These are phyloP conservation scores for Hycleus cichorii DNA, from an alignment of 1,140 invertebrate species.

Conservation along the genomic window DNA sequence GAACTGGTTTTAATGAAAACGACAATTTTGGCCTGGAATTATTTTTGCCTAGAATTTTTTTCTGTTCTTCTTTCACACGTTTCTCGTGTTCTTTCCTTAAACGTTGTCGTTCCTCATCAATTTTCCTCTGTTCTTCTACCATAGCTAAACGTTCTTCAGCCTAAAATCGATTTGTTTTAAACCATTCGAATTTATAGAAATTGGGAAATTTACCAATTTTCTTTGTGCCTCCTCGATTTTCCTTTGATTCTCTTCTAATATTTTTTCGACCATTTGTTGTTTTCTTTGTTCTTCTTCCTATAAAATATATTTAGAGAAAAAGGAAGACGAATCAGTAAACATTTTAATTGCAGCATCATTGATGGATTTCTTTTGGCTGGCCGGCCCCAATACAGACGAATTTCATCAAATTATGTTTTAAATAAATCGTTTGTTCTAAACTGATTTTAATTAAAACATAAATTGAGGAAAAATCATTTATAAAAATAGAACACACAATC, in stretches of 20 bases:
- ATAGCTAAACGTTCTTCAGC: conserved; percentile 93
- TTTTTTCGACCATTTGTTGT: conserved; percentile 88
- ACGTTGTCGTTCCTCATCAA: conserved; percentile 90
- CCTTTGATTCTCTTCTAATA: conserved; percentile 95
- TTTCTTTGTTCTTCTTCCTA: conserved; percentile 95
- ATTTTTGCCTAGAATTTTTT: conserved; percentile 94
- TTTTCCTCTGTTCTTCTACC: conserved; percentile 92
- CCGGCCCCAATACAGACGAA: too few relatives aligned
- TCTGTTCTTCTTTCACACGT: conserved; percentile 88
- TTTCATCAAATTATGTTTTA: too few relatives aligned
- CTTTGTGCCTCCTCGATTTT: conserved; percentile 95
- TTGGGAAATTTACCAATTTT: conserved; percentile 67
- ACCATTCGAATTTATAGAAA: neutral
- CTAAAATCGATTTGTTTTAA: conserved; percentile 43
- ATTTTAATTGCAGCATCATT: too few relatives aligned
- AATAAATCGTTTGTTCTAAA: too few relatives aligned
- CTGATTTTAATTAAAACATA: too few relatives aligned
- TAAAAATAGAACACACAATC: too few relatives aligned
- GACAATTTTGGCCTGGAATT: conserved; percentile 93
- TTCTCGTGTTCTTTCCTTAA: conserved; percentile 89
- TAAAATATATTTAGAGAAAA: conserved; percentile 40
- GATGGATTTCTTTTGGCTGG: too few relatives aligned
- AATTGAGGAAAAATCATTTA: too few relatives aligned
- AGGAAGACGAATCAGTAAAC: too few relatives aligned
- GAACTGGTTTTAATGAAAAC: conserved; percentile 76